phyloP scores from a whole-genome alignment of 1,140 invertebrate species.

The Vanessa atalanta region DNA sequence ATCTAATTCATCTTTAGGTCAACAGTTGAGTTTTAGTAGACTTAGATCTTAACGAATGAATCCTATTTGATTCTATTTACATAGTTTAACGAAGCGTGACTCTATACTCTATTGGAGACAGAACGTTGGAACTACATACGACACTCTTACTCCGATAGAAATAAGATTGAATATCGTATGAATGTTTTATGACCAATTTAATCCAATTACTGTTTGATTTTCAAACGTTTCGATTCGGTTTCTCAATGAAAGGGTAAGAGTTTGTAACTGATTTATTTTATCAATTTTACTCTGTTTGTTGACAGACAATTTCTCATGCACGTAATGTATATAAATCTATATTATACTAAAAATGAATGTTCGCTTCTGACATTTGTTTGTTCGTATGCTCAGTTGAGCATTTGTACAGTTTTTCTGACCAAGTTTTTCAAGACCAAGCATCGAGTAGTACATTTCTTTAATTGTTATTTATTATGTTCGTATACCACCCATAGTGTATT shows the following conservation, averaged over 20 bases:
- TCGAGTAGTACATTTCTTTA: too few species aligned
- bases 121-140: background rate
- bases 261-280: constrained; percentile 12
- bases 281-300: background rate
- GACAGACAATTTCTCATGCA: background rate
- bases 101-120: background rate
- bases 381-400: too few species aligned
- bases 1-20: constrained; percentile 10
- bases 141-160: background rate
- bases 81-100: constrained; percentile 17
- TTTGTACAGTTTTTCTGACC: too few species aligned
- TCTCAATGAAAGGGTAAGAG: constrained; percentile 16
- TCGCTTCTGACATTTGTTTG: too few species aligned
- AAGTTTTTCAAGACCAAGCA: too few species aligned
- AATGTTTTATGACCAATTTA: constrained; percentile 2
- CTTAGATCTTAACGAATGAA: constrained; percentile 10
- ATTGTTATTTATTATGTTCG: too few species aligned
- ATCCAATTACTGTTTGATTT: constrained; percentile 12
- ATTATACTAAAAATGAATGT: too few species aligned
- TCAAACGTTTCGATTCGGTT: constrained; percentile 14
- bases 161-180: background rate
- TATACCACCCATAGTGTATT: too few species aligned
- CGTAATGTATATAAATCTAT: background rate
- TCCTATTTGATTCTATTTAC: constrained; percentile 17
- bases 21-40: constrained; percentile 7